Base-by-base conservation (phyloP, 30 jellyfish, hydroid and myxozoan species). In the Aurelia sp. region DNA sequence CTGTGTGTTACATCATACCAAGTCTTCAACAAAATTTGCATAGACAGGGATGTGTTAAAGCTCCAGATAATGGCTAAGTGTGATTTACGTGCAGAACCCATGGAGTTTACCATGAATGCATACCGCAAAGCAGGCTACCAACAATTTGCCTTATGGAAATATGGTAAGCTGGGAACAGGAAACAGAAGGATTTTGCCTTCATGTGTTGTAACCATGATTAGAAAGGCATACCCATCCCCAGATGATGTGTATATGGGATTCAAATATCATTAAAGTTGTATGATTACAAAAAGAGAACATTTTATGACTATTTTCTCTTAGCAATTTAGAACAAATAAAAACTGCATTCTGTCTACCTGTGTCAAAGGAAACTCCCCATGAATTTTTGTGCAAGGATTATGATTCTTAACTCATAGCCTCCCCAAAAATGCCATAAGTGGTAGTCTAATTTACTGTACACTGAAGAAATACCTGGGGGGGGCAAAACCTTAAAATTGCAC, bases 111-210 rank as follows among this genome's bases (percentile, higher is more conserved):
- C 20, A 50, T 18, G 44, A 75, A 75, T 47, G 11, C 20, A 13
- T 57, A 12, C n/a, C 76, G 87, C 20, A 50, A 55, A 63, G 77
- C 87, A 13, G 87, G 74, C 55, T 75, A 75, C 53, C 76, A 50
- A 55, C 87, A 75, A 57, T 75, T 75, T 75, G 63, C 55, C n/a
- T 13, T 75, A 3, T 74, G 86, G 86, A 74, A 74, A 31, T 74
- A 74, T 55, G 86, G 86, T 3, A 74, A 53, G 33, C 76, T 74
- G 3, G 75, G 77, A n/a, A 48, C 48, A 17, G 78, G 80, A 19
- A 57, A 75, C 83, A 50, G 87, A 55, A 75, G 81, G 20, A 50
- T 75, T 50, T 38, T 75, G 53, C 87, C 87, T 8, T 21, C 87
- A 44, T 75, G 87, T 50, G 76, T 30, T n/a, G 83, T 75, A 3